Conservation (phyloP, 2,797 vertebrate genomes). For the Sebastes taczanowskii region DNA sequence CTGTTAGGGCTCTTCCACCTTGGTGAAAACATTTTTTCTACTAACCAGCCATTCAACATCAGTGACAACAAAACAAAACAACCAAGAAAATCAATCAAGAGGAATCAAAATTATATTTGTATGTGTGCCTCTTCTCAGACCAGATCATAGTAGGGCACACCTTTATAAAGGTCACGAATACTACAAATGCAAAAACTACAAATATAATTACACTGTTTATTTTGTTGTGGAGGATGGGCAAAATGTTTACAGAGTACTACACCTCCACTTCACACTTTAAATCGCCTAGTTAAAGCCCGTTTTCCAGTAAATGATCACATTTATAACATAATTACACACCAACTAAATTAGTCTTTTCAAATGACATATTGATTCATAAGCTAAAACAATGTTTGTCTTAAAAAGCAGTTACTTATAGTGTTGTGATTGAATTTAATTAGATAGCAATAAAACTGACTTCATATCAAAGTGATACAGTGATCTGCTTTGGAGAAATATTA, state of each 20-base stretch:
- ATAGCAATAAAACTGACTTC: background rate
- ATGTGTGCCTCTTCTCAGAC: no score
- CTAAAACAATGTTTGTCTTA: background rate
- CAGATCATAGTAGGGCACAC: background rate
- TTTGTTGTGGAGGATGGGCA: background rate
- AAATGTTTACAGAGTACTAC: background rate
- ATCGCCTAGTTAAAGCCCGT: background rate
- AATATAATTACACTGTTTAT: background rate
- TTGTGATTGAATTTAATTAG: background rate
- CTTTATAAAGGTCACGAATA: accelerated
- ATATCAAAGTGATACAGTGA: background rate
- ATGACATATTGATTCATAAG: background rate
- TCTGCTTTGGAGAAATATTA: background rate
- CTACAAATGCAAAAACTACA: no score
- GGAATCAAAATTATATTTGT: background rate
- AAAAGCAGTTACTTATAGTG: background rate
- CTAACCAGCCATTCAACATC: accelerated
- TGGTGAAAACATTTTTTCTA: no score
- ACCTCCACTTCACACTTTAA: background rate
- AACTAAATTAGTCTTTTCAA: background rate
- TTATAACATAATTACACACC: background rate
- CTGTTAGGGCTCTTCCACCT: accelerated
- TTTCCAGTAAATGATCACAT: background rate
- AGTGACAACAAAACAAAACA: no score
- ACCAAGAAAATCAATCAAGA: background rate